Base-by-base conservation (phyloP, 2,113 vertebrate species). In the Boleophthalmus pectinirostris region DNA sequence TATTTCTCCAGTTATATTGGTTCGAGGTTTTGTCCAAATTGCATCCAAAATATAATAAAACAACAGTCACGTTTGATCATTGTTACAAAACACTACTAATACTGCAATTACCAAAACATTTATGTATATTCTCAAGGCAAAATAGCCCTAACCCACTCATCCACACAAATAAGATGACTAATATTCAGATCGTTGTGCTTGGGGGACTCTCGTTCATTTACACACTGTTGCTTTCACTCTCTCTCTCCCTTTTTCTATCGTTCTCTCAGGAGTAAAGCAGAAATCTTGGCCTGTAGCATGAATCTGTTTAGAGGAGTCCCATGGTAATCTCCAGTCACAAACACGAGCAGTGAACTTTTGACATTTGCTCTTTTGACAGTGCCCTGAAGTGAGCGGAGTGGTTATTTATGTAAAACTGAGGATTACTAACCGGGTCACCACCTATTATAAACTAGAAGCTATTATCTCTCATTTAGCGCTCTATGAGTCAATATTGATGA, bases 121-220 rank as follows among this genome's bases (percentile, higher is more conserved):
- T 43, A 43, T 43, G 38, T 43, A 43, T 43, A 43, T 43, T 51
- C 16, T 51, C 18, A 20, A 23, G 21, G 11, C 9, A 24, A 1
- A 58, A 25, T 24, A 15, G 12, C n/a, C 5, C 24, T 58, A 25
- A 15, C 1, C 23, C 23, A 24, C 14, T 25, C 46, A 63, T 53
- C 65, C 23, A 25, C 33, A 38, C 8, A 61, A 16, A 69, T 66
- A 21, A 20, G 56, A 0, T 56, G 23, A 23, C 53, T 24, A 49
- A 21, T 51, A 46, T 68, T 24, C 16, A 77, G 67, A 71, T 72
- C 8, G 25, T 38, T 16, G 23, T 56, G 20, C 61, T 11, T 4
- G 5, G 29, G 60, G 46, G 51, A 61, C 21, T 54, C 3, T 12
- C 0, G 20, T 70, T 67, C 24, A 24, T 66, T 58, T n/a, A 20